Percentiles rank a stretch among this genome's conserved stretches.
phyloP scores from a whole-genome alignment of 2,797 vertebrate genomes.

The Leuciscus waleckii region DNA sequence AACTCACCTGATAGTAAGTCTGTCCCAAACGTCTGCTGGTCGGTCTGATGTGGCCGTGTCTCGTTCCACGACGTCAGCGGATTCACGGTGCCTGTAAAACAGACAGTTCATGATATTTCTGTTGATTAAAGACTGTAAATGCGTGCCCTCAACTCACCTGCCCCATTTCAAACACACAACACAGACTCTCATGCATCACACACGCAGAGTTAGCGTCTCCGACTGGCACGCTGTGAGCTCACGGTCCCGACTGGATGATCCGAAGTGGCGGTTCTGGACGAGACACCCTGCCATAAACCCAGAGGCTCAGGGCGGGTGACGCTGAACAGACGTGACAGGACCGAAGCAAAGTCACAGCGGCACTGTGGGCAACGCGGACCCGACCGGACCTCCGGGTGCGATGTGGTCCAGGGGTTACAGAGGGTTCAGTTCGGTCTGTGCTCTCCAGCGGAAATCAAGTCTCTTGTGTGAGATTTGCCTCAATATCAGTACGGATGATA shows the following conservation, averaged over 20 bases:
- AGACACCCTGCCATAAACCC: slow-evolving; percentile 35
- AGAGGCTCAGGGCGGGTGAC: slow-evolving; percentile 66
- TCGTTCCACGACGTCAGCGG: slow-evolving; percentile 61
- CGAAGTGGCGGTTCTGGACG: slow-evolving; percentile 49
- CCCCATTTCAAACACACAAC: slow-evolving; percentile 4
- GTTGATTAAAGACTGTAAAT: not conserved
- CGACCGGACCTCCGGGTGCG: slow-evolving; percentile 18
- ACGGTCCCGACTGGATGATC: slow-evolving; percentile 48
- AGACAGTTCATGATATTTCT: slow-evolving; percentile 43
- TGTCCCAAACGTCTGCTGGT: slow-evolving; percentile 68
- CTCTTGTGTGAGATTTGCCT: not conserved
- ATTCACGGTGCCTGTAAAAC: slow-evolving; percentile 66
- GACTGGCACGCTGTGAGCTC: slow-evolving; percentile 46
- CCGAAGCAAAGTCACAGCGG: slow-evolving; percentile 71
- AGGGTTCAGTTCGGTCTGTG: not conserved
- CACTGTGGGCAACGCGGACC: slow-evolving; percentile 62
- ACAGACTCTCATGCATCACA: slow-evolving; percentile 20
- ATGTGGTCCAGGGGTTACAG: slow-evolving; percentile 15
- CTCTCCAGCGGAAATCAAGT: not conserved
- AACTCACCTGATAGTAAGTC: slow-evolving; percentile 74
- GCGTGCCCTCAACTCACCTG: slow-evolving; percentile 39
- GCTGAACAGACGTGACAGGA: slow-evolving; percentile 75
- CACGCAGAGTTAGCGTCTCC: not conserved
- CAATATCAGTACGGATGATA: too few species aligned
- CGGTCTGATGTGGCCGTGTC: slow-evolving; percentile 57